Base-by-base conservation (phyloP, 53 echinoderm and acorn worm genomes). In the Holothuria scabra region DNA sequence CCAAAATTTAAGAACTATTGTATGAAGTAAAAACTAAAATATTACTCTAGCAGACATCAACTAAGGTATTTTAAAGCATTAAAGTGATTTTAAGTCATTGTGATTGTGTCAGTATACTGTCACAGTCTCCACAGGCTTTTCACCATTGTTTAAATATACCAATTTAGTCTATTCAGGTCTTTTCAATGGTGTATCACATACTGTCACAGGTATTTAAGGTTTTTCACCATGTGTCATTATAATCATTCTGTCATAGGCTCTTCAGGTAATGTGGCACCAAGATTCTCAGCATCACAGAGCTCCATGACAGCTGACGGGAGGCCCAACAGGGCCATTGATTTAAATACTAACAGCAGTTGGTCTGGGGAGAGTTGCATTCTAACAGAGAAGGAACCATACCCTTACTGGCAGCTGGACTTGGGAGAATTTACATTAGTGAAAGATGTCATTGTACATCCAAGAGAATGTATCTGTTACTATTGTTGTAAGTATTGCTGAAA, bases 341-440 rank as follows among this genome's bases (percentile, higher is more conserved):
- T 82, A 35, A 59, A 81, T 59, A 57, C 65, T n/a, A 60, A 28
- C 38, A 23, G 35, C 16, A 60, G 68, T 19, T 79, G 76, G 59
- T 9, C 61, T 22, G 24, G n/a, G 14, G 87, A 82, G 0, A 86
- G 87, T 0, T 94, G 93, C 55, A 84, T 79, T 24, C 85, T 89
- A n/a, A 94, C 94, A 6, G n/a, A 69, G 12, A 37, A 37, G 11
- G 84, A 94, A 56, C n/a, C 21, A 23, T 12, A 79, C 62, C 89
- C 94, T 2, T 94, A 89, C 89, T 94, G 91, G 91, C 70, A 80
- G 86, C 56, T 94, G 14, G 91, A 94, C 62, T 86, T 94, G 3
- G 94, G 88, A 28, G 91, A 91, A 0, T 89, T 89, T 23, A 86
- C 86, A 41, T 33, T 59, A 34, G 89, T 94, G 48, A 83, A 86